Conservation (phyloP, 2,888 invertebrate species). For the Phyto melanocephala region DNA sequence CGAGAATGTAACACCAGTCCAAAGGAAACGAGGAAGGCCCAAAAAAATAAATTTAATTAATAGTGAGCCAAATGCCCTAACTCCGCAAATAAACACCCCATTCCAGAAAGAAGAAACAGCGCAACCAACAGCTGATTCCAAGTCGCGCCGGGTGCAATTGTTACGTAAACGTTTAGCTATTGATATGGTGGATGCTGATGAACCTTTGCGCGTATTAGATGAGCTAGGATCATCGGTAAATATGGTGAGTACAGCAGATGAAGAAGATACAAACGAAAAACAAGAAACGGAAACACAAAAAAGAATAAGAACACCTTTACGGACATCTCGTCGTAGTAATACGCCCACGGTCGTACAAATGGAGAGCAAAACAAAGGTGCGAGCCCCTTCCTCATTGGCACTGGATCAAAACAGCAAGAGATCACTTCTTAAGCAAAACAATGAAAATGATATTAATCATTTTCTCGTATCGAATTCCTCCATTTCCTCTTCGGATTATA, state of each 20-base stretch:
- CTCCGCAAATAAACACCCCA: not conserved
- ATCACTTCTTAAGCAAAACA: slow-evolving; percentile 26
- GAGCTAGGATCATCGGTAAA: slow-evolving; percentile 11
- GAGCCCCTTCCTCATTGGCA: slow-evolving; percentile 31
- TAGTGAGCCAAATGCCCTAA: not conserved
- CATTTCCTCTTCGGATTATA: slow-evolving; percentile 63
- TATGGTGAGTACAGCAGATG: not conserved
- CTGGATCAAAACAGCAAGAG: slow-evolving; percentile 37
- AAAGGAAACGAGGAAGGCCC: slow-evolving; percentile 79
- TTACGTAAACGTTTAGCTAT: slow-evolving; percentile 76
- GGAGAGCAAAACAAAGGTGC: slow-evolving; percentile 32
- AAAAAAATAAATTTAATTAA: slow-evolving; percentile 64
- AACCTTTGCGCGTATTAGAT: slow-evolving; percentile 60
- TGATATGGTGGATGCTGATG: slow-evolving; percentile 74
- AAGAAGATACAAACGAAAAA: slow-evolving; percentile 46
- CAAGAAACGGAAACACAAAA: slow-evolving; percentile 57
- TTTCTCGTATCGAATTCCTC: slow-evolving; percentile 66
- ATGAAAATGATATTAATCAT: slow-evolving; percentile 62
- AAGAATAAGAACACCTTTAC: slow-evolving; percentile 70
- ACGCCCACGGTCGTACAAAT: slow-evolving; percentile 66
- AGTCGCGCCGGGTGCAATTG: slow-evolving; percentile 75
- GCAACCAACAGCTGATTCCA: slow-evolving; percentile 64
- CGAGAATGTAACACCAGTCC: slow-evolving; percentile 38
- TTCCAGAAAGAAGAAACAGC: slow-evolving; percentile 13
- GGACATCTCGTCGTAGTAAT: slow-evolving; percentile 73